Conservation (phyloP, 2,797 vertebrate genomes). For the Naso thynnoides region DNA sequence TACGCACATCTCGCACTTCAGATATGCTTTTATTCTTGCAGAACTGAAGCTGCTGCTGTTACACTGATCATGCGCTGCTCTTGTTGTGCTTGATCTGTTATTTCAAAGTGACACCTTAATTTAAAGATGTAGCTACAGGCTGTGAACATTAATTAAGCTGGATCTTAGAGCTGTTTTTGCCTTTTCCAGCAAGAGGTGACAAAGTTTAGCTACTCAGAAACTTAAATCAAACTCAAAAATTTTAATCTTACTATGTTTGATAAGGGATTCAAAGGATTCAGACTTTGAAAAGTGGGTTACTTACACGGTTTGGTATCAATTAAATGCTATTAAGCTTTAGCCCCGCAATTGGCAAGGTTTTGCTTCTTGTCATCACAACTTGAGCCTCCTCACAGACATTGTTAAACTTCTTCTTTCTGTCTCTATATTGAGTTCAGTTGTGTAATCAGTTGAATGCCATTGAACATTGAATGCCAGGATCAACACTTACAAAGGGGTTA, state of each 20-base stretch:
- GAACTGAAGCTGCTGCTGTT: not conserved
- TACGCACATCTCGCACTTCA: not conserved
- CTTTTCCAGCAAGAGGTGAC: not conserved
- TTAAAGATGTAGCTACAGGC: not conserved
- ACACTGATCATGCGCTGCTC: not conserved
- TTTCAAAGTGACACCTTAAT: constrained; percentile 3
- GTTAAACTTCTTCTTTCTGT: not conserved
- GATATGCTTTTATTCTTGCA: not conserved
- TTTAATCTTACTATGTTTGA: not conserved
- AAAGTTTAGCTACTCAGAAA: not conserved
- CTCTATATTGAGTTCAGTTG: not conserved
- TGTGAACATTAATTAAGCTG: constrained; percentile 3
- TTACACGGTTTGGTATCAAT: not conserved
- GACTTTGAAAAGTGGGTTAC: not conserved
- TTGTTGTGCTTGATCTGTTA: not conserved
- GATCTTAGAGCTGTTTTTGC: not conserved
- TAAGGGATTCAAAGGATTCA: not conserved
- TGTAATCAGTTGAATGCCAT: not conserved
- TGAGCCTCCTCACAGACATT: not conserved
- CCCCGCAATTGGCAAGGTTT: not conserved
- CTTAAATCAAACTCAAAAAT: not conserved
- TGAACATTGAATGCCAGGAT: not conserved
- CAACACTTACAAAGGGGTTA: not conserved
- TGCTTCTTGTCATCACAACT: not conserved
- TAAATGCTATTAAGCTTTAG: not conserved